Percentiles rank a stretch among this genome's conserved stretches.
phyloP scores from a whole-genome alignment of 2,797 vertebrate species.

The Xiphorhynchus erythropygius region DNA sequence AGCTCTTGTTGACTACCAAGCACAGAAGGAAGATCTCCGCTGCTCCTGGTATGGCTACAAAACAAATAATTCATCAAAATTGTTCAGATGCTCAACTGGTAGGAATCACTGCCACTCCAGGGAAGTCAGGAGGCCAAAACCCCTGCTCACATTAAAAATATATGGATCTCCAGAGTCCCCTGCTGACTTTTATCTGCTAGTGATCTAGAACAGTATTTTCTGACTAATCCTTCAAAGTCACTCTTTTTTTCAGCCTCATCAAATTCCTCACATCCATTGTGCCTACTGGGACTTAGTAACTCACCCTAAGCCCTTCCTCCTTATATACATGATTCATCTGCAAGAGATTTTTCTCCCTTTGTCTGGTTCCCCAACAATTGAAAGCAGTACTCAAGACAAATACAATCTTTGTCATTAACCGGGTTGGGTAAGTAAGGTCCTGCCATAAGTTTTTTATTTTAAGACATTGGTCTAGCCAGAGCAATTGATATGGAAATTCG shows the following conservation, averaged over 20 bases:
- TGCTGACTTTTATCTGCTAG: background rate
- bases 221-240: background rate
- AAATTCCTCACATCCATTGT: background rate
- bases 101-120: background rate
- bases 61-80: background rate
- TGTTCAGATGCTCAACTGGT: background rate
- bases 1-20: background rate
- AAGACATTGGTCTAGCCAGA: slow-evolving; percentile 42
- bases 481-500: slow-evolving; percentile 80
- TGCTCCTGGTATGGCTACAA: background rate
- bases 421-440: slow-evolving; percentile 10
- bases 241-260: background rate
- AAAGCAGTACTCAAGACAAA: background rate
- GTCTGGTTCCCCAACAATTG: background rate
- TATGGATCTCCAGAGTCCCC: background rate
- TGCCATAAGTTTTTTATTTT: slow-evolving; percentile 31
- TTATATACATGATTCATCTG: background rate
- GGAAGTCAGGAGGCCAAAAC: background rate
- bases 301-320: background rate
- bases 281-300: background rate
- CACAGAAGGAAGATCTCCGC: background rate
- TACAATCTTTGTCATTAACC: background rate
- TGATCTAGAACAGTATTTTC: slow-evolving; percentile 10
- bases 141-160: background rate
- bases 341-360: background rate